Conservation (phyloP, 1,140 invertebrate species). For the Nomia melanderi region DNA sequence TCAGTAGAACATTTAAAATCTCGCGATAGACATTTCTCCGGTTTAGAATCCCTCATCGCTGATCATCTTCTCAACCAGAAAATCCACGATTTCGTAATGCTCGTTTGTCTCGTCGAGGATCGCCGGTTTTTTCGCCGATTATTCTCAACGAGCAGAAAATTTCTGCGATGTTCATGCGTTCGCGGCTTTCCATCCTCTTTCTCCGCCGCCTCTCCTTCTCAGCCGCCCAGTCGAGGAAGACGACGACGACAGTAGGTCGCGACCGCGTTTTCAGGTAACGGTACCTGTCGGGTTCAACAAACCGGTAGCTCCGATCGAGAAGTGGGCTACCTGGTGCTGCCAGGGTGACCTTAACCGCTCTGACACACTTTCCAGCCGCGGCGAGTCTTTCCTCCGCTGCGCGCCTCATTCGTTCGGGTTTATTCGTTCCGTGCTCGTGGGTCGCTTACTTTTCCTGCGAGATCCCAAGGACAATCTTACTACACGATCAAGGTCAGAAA, state of each 20-base stretch:
- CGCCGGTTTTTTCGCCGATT: too few species aligned
- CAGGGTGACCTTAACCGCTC: conserved; percentile 72
- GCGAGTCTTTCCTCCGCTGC: conserved; percentile 18
- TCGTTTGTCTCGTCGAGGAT: too few species aligned
- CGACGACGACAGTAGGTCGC: conserved; percentile 71
- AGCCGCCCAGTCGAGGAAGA: background rate
- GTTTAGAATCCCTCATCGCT: too few species aligned
- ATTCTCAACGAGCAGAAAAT: background rate
- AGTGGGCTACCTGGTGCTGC: conserved; percentile 78
- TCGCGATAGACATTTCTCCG: too few species aligned
- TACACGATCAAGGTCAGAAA: conserved; percentile 10
- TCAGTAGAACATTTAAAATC: too few species aligned
- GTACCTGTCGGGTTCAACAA: conserved; percentile 74
- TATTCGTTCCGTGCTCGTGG: conserved; percentile 7
- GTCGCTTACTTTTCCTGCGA: background rate
- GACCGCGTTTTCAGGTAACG: conserved; percentile 76
- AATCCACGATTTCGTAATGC: too few species aligned
- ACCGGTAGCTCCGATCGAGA: conserved; percentile 65
- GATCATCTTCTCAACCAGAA: too few species aligned
- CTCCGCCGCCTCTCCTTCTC: background rate
- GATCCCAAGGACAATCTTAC: background rate
- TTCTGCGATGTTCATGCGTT: background rate
- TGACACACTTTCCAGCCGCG: conserved; percentile 59
- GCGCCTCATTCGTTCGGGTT: conserved; percentile 12
- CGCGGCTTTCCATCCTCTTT: background rate